These are phyloP conservation scores for Pangasianodon hypophthalmus DNA, from an alignment of 2,113 vertebrate genomes.

Conservation along the genomic window DNA sequence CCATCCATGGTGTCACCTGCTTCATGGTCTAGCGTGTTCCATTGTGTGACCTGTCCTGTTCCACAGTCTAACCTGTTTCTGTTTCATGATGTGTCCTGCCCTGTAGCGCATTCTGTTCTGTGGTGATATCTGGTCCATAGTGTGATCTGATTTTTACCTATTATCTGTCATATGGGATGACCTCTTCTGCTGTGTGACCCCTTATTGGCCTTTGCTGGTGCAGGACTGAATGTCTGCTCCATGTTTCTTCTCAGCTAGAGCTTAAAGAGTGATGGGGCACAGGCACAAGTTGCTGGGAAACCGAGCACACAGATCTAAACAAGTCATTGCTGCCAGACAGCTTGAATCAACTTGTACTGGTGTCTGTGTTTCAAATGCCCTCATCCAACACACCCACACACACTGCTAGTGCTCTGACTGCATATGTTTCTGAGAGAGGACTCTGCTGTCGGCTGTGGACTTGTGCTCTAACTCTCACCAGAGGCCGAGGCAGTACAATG, in stretches of 20 bases:
- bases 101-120: neutral
- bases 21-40: neutral
- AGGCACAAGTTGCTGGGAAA: slow-evolving; percentile 47
- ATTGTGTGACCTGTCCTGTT: neutral
- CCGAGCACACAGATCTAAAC: slow-evolving; percentile 49
- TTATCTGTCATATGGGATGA: neutral
- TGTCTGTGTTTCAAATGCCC: slow-evolving; percentile 42
- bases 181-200: neutral
- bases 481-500: slow-evolving; percentile 52
- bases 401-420: slow-evolving; percentile 36
- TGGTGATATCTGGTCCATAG: neutral
- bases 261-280: slow-evolving; percentile 18
- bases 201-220: slow-evolving; percentile 30
- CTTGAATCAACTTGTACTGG: slow-evolving; percentile 50
- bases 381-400: slow-evolving; percentile 22
- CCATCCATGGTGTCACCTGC: slow-evolving; percentile 1
- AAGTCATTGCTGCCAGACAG: slow-evolving; percentile 53
- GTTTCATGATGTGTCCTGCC: neutral
- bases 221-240: slow-evolving; percentile 29
- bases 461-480: slow-evolving; percentile 47
- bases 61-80: neutral
- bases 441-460: slow-evolving; percentile 37
- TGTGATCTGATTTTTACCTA: neutral
- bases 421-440: slow-evolving; percentile 50
- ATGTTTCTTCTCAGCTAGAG: slow-evolving; percentile 30